phyloP scores from a whole-genome alignment of 2,888 invertebrate species.

The Minunthozetes semirufus region DNA sequence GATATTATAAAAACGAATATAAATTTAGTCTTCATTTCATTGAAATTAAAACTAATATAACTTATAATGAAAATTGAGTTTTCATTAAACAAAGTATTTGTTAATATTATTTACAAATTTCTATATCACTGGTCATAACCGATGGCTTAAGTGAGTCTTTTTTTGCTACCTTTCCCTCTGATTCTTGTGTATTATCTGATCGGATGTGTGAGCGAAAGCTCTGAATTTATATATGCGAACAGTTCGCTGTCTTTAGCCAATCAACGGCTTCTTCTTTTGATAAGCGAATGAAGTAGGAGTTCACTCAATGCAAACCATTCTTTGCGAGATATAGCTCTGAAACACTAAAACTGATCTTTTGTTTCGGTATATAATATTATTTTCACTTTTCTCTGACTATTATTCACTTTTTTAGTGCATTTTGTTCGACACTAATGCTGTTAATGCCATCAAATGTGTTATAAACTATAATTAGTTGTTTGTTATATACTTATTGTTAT shows the following conservation, averaged over 20 bases:
- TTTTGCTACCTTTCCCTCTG: not conserved
- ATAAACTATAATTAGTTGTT: not conserved
- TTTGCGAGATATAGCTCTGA: not conserved
- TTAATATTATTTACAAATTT: no score
- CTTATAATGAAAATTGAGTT: not conserved
- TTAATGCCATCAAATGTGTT: not conserved
- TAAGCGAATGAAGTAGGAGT: constrained; percentile 13
- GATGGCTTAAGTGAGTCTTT: not conserved
- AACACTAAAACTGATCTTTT: constrained; percentile 14
- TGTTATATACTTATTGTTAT: not conserved
- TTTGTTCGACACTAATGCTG: no score
- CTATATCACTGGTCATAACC: no score
- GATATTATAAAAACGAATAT: constrained; percentile 2
- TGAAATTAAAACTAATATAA: not conserved
- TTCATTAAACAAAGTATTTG: not conserved
- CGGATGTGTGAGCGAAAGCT: not conserved
- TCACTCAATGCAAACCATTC: not conserved
- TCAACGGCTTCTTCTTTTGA: not conserved
- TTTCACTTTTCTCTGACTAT: not conserved
- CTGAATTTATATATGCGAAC: not conserved
- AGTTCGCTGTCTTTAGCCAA: not conserved
- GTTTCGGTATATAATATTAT: not conserved
- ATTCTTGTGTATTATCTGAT: no score
- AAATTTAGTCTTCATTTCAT: constrained; percentile 7
- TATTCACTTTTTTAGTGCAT: not conserved